These are phyloP conservation scores for Myrmecobius fasciatus DNA, from an alignment of 2,113 vertebrate genomes.

Conservation along the genomic window DNA sequence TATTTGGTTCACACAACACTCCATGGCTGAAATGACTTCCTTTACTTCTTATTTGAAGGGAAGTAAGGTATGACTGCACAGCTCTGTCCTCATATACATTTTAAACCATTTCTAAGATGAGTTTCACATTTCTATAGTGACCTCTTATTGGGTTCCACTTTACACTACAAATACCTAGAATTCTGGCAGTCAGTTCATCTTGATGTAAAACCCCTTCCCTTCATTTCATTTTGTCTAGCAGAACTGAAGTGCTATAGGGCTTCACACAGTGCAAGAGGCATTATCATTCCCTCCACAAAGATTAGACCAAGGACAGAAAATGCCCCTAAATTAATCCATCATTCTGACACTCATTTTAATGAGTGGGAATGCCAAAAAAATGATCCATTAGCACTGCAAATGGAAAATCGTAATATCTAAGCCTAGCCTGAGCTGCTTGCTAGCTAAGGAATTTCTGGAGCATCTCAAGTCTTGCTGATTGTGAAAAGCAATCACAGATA, in stretches of 20 bases:
- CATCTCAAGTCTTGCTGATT: slow-evolving; percentile 1
- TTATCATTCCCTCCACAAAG: slow-evolving; percentile 78
- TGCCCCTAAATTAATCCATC: slow-evolving; percentile 86
- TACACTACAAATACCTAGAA: not conserved
- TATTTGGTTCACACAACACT: not conserved
- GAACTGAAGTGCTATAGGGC: slow-evolving; percentile 63
- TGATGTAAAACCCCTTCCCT: not conserved
- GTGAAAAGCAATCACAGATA: slow-evolving; percentile 50
- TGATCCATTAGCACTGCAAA: slow-evolving; percentile 82
- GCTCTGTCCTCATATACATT: slow-evolving; percentile 38
- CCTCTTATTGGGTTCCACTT: not conserved
- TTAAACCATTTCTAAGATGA: slow-evolving; percentile 57
- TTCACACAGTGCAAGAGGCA: slow-evolving; percentile 73
- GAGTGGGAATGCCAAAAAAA: slow-evolving; percentile 83
- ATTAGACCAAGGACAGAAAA: slow-evolving; percentile 84
- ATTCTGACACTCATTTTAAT: slow-evolving; percentile 85
- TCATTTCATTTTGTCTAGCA: not conserved
- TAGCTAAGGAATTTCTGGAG: slow-evolving; percentile 70
- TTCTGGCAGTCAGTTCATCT: slow-evolving; percentile 12
- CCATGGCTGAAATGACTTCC: not conserved
- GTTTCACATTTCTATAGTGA: slow-evolving; percentile 10
- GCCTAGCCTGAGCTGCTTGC: slow-evolving; percentile 61
- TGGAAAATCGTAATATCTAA: slow-evolving; percentile 77
- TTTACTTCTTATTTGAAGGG: not conserved
- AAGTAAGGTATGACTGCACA: not conserved